phyloP scores from a whole-genome alignment of 1,140 invertebrate genomes.

The Apis laboriosa region DNA sequence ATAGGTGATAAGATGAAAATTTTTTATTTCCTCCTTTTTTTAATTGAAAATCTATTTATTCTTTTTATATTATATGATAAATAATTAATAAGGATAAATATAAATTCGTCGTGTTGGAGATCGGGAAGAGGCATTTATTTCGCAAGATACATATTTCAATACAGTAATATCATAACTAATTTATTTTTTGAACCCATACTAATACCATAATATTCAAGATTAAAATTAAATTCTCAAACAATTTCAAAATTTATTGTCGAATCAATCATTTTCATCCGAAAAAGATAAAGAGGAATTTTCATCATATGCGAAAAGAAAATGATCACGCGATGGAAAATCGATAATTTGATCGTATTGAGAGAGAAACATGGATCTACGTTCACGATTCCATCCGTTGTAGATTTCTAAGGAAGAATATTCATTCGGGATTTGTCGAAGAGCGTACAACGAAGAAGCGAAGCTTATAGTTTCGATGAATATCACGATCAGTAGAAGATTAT shows the following conservation, averaged over 20 bases:
- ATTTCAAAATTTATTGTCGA: neutral
- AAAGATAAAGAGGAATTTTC: neutral
- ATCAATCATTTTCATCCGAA: neutral
- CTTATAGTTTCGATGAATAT: slow-evolving; percentile 66
- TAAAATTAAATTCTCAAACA: neutral
- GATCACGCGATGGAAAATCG: neutral
- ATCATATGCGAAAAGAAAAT: too few species aligned
- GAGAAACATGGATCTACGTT: slow-evolving; percentile 3
- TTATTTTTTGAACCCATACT: too few species aligned
- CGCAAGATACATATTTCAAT: neutral
- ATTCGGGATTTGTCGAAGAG: slow-evolving; percentile 26
- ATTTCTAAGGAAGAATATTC: slow-evolving; percentile 7
- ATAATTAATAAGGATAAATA: neutral
- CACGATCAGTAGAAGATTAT: slow-evolving; percentile 64
- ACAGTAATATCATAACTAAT: neutral
- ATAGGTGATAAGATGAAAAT: too few species aligned
- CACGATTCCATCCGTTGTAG: neutral
- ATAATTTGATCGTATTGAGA: neutral
- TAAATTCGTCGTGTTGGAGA: neutral
- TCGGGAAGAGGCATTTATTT: neutral
- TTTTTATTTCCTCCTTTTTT: too few species aligned
- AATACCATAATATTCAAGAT: neutral
- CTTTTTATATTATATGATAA: too few species aligned
- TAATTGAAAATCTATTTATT: too few species aligned
- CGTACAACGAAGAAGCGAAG: slow-evolving; percentile 57